Percentiles rank a stretch among this genome's conserved stretches.
Evolutionary conservation across 1,140 invertebrate genomes (phyloP).

Genomic region (Parasteatoda tepidariorum): DNA sequence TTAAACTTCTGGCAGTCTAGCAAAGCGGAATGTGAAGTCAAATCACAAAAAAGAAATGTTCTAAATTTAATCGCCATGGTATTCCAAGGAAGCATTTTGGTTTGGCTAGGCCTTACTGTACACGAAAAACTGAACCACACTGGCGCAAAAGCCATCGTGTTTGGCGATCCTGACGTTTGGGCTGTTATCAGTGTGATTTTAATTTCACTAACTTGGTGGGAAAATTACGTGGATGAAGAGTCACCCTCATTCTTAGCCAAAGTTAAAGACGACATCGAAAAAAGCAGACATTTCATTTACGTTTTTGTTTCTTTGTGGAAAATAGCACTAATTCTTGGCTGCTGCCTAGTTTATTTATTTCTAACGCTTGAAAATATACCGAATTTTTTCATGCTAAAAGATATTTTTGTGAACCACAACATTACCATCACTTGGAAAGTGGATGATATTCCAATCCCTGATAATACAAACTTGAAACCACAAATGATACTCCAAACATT

Average conservation of each 20-base stretch:
- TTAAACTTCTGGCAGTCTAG: conserved; percentile 81
- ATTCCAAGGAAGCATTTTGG: conserved; percentile 81
- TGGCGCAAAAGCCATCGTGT: neutral
- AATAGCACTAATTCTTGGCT: conserved; percentile 81
- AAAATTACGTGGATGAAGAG: conserved; percentile 86
- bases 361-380: conserved; percentile 79
- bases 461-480: neutral
- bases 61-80: conserved; percentile 65
- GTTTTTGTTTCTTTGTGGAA: conserved; percentile 92
- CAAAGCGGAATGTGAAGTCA: conserved; percentile 78
- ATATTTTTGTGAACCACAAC: conserved; percentile 76
- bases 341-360: conserved; percentile 76
- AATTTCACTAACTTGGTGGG: conserved; percentile 95
- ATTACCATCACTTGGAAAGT: neutral
- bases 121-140: too few relatives aligned
- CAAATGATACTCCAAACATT: conserved; percentile 13
- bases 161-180: conserved; percentile 65
- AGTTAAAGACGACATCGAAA: conserved; percentile 82
- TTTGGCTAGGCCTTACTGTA: too few relatives aligned
- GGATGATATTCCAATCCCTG: neutral
- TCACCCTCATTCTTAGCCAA: conserved; percentile 65
- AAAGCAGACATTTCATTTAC: conserved; percentile 87
- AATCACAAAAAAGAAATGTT: conserved; percentile 81
- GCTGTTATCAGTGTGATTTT: conserved; percentile 84
- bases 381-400: conserved; percentile 81